Evolutionary conservation across 2,113 vertebrate genomes (phyloP).

Genomic region (Phycodurus eques): DNA sequence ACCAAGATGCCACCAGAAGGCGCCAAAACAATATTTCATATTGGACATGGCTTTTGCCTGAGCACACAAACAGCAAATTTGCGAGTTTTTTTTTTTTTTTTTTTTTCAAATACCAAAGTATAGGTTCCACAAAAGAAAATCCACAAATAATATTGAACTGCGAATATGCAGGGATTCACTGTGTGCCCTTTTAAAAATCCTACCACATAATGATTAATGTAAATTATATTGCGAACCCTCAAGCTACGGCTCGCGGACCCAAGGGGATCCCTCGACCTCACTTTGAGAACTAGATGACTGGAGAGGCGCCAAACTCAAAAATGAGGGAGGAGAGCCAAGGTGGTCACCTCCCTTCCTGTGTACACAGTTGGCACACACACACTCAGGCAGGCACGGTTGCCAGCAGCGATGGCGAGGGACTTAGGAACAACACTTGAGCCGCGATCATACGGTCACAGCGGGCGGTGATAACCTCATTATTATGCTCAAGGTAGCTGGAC

Average conservation of each 20-base stretch:
- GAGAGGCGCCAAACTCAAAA: neutral
- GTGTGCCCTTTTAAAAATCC: too few relatives aligned
- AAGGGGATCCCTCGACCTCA: too few relatives aligned
- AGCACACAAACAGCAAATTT: neutral
- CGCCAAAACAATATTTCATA: too few relatives aligned
- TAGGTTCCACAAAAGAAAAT: neutral
- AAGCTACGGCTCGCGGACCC: too few relatives aligned
- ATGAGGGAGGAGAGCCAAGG: neutral
- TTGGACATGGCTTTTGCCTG: neutral
- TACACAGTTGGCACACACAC: constrained; percentile 15
- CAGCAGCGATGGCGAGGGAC: constrained; percentile 47
- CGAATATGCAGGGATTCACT: too few relatives aligned
- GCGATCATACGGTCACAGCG: constrained; percentile 70
- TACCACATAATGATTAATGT: too few relatives aligned
- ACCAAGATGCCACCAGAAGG: too few relatives aligned
- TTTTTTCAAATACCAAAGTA: too few relatives aligned
- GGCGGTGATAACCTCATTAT: constrained; percentile 80
- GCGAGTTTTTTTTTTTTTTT: neutral
- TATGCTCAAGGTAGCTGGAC: constrained; percentile 73
- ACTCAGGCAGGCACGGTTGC: constrained; percentile 20
- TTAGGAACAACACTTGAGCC: constrained; percentile 59
- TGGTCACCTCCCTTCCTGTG: neutral
- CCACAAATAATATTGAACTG: too few relatives aligned
- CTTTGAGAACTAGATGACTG: neutral
- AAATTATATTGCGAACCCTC: too few relatives aligned